Evolutionary conservation across 2,888 invertebrate species (phyloP).

Genomic region (Stenolophus ochropezus): DNA sequence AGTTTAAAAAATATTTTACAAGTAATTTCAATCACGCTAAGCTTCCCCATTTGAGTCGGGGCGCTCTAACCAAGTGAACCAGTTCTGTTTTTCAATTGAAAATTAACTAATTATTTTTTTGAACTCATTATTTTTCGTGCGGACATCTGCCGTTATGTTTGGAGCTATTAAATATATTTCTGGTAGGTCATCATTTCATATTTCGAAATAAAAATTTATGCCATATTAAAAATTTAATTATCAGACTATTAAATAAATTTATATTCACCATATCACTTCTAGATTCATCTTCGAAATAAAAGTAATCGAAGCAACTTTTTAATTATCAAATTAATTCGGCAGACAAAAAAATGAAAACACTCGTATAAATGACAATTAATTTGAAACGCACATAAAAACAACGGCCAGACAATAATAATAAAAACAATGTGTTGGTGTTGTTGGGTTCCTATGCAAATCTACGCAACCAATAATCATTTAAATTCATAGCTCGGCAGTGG

Average conservation of each 20-base stretch:
- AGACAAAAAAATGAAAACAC: conserved; percentile 12
- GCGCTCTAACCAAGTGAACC: no score
- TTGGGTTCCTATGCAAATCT: conserved; percentile 37
- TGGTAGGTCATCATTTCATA: conserved; percentile 24
- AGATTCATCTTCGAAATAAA: background rate
- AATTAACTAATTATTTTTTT: no score
- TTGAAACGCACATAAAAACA: conserved; percentile 31
- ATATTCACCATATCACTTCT: conserved; percentile 6
- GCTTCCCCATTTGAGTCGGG: no score
- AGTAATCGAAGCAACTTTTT: conserved; percentile 15
- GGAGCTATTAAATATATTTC: background rate
- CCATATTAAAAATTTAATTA: conserved; percentile 44
- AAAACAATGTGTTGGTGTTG: conserved; percentile 36
- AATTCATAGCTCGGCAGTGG: conserved; percentile 45
- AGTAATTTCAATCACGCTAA: no score
- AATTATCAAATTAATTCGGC: conserved; percentile 36
- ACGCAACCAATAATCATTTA: conserved; percentile 48
- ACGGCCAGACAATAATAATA: conserved; percentile 35
- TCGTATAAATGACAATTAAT: conserved; percentile 41
- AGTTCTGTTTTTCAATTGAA: no score
- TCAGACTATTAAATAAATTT: conserved; percentile 32
- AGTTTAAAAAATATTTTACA: no score
- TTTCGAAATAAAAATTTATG: conserved; percentile 30
- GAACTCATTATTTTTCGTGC: background rate
- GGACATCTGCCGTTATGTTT: background rate